phyloP scores from a whole-genome alignment of 1,140 invertebrate species.

The Cryptotermes secundus region DNA sequence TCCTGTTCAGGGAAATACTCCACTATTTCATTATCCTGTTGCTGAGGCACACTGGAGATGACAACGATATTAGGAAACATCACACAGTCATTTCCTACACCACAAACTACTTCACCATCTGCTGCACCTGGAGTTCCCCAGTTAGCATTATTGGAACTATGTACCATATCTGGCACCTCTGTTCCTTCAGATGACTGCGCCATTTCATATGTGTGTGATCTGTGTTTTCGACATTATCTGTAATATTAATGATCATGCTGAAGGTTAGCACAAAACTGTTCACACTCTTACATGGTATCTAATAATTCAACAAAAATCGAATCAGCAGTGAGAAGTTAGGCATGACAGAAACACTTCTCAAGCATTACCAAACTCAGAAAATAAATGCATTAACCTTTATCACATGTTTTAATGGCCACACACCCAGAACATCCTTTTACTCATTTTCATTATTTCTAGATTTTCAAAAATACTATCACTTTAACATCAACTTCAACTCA shows the following conservation, averaged over 20 bases:
- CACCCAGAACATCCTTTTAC: too few relatives aligned
- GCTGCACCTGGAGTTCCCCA: conserved; percentile 43
- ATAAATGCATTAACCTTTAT: too few relatives aligned
- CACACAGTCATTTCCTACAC: conserved; percentile 51
- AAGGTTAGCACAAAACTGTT: not conserved
- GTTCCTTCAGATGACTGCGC: not conserved
- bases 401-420: too few relatives aligned
- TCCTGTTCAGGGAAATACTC: conserved; percentile 33
- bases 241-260: not conserved
- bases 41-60: conserved; percentile 52
- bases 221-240: not conserved
- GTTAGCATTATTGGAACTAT: not conserved
- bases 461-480: not conserved
- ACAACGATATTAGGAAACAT: conserved; percentile 30
- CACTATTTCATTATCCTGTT: conserved; percentile 42
- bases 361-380: too few relatives aligned
- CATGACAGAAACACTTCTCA: not conserved
- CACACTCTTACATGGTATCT: not conserved
- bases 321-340: not conserved
- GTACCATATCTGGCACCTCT: not conserved
- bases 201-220: not conserved
- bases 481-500: not conserved
- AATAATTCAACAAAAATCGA: not conserved
- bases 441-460: too few relatives aligned
- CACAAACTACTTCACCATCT: conserved; percentile 63